Conservation (phyloP, 1,140 invertebrate species). For the Conus betulinus region DNA sequence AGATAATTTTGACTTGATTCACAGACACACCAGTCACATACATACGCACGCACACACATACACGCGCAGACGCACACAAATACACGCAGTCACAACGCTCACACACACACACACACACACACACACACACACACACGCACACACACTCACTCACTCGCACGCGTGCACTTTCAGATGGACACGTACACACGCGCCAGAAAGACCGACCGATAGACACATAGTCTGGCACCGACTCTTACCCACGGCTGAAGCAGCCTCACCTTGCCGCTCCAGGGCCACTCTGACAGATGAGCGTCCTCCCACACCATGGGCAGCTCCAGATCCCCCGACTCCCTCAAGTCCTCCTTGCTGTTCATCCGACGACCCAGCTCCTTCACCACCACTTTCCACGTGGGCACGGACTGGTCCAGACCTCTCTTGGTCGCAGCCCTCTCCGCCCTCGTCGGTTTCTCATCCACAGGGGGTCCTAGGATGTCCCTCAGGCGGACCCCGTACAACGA, state of each 20-base stretch:
- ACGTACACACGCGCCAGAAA: too few relatives aligned
- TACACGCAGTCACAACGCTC: too few relatives aligned
- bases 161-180: too few relatives aligned
- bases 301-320: background rate
- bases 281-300: conserved; percentile 1
- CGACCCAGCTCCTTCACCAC: conserved; percentile 32
- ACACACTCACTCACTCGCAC: too few relatives aligned
- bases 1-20: too few relatives aligned
- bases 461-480: conserved; percentile 38
- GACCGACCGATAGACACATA: background rate
- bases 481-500: conserved; percentile 53
- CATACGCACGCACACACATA: too few relatives aligned
- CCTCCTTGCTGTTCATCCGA: conserved; percentile 15
- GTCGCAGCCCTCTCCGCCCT: background rate
- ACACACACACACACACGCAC: too few relatives aligned
- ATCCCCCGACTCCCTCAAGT: background rate
- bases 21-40: too few relatives aligned
- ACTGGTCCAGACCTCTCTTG: background rate
- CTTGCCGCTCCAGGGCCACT: conserved; percentile 31
- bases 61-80: too few relatives aligned
- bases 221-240: background rate
- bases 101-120: too few relatives aligned
- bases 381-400: conserved; percentile 5
- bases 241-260: background rate
- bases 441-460: background rate